Conservation (phyloP, 2,888 invertebrate genomes). For the Platynereis dumerilii region DNA sequence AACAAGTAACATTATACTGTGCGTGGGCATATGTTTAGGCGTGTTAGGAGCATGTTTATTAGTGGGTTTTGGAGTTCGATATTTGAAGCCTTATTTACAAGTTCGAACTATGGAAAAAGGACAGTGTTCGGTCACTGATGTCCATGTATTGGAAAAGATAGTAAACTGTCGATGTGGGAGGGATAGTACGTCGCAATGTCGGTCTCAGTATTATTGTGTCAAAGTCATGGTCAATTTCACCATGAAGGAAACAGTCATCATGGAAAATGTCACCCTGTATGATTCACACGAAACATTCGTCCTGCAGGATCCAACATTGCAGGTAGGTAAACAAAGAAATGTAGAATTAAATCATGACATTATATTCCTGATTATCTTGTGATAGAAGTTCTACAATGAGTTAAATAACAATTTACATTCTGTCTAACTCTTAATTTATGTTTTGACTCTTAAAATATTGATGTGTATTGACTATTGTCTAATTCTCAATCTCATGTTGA, state of each 20-base stretch:
- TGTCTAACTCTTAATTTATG: too few relatives aligned
- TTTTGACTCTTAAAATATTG: too few relatives aligned
- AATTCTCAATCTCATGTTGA: too few relatives aligned
- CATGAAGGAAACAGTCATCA: not conserved
- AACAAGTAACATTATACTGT: conserved; percentile 32
- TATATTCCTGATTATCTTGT: too few relatives aligned
- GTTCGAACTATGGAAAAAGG: conserved; percentile 19
- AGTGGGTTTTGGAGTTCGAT: conserved; percentile 37
- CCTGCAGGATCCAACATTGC: conserved; percentile 24
- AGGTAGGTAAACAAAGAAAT: not conserved
- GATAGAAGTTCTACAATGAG: too few relatives aligned
- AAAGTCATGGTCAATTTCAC: conserved; percentile 16
- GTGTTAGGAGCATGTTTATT: conserved; percentile 36
- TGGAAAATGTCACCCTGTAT: conserved; percentile 31
- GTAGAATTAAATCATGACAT: too few relatives aligned
- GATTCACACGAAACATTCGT: conserved; percentile 37
- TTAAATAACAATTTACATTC: too few relatives aligned
- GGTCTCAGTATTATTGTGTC: conserved; percentile 34
- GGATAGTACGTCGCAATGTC: conserved; percentile 29
- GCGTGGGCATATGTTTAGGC: conserved; percentile 36
- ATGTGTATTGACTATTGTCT: too few relatives aligned
- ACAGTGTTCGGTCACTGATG: conserved; percentile 3
- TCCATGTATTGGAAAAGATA: not conserved
- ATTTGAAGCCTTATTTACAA: conserved; percentile 36
- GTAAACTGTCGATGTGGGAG: conserved; percentile 32